phyloP scores from a whole-genome alignment of 2,888 invertebrate genomes.

The Cyclophora punctaria region DNA sequence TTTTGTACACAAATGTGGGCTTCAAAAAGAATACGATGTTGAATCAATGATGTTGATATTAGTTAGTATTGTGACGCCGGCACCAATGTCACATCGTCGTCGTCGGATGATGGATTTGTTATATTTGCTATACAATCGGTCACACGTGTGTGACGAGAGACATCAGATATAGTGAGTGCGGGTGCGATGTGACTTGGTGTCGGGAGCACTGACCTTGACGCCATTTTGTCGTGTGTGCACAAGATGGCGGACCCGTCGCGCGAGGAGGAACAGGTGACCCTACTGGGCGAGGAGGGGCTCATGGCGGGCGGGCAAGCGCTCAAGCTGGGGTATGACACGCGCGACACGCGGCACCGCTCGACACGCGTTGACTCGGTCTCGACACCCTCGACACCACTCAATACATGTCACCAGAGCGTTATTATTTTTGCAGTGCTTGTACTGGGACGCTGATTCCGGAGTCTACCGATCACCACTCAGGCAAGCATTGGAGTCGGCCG shows the following conservation, averaged over 20 bases:
- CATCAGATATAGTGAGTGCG: neutral
- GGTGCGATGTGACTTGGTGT: conserved; percentile 73
- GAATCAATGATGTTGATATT: conserved; percentile 23
- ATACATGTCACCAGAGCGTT: conserved; percentile 65
- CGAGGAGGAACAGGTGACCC: conserved; percentile 96
- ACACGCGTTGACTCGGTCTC: conserved; percentile 51
- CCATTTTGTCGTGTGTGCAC: conserved; percentile 74
- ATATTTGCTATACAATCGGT: neutral
- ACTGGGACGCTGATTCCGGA: conserved; percentile 81
- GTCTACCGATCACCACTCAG: conserved; percentile 85
- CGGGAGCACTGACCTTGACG: conserved; percentile 79
- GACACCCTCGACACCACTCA: conserved; percentile 35
- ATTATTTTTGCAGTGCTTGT: conserved; percentile 86
- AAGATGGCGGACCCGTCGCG: conserved; percentile 98
- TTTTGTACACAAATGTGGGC: conserved; percentile 34
- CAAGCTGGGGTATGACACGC: conserved; percentile 92
- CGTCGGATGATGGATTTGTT: conserved; percentile 28
- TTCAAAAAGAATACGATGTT: conserved; percentile 34
- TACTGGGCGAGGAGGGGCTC: conserved; percentile 96
- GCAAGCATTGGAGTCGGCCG: conserved; percentile 80
- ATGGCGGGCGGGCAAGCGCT: conserved; percentile 97
- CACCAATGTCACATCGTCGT: conserved; percentile 53
- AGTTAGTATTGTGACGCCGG: conserved; percentile 36
- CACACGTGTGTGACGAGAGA: no score
- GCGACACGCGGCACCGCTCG: conserved; percentile 32